phyloP scores from a whole-genome alignment of 1,140 invertebrate species.

The Asobara japonica region DNA sequence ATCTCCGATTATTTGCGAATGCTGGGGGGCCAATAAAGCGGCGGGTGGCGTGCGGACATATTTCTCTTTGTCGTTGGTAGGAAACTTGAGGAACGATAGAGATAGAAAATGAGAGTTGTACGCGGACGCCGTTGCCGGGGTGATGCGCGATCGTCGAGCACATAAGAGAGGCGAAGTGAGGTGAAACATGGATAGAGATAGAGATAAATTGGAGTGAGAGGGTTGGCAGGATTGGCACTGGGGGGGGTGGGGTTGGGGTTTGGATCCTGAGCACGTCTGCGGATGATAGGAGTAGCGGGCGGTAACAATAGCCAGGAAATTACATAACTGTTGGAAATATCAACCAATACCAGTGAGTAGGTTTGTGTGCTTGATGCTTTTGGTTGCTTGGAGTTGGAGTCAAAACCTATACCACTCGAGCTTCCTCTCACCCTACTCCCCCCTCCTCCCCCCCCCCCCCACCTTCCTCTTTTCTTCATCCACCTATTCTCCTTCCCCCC shows the following conservation, averaged over 20 bases:
- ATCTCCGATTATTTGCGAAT: slow-evolving; percentile 30
- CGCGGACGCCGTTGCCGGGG: slow-evolving; percentile 28
- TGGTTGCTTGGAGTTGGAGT: not conserved
- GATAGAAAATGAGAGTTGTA: slow-evolving; percentile 40
- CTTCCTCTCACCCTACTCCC: not conserved
- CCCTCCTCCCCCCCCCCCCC: not conserved
- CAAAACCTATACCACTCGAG: slow-evolving; percentile 2
- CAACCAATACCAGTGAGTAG: slow-evolving; percentile 61
- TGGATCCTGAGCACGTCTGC: slow-evolving; percentile 58
- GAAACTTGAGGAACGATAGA: slow-evolving; percentile 39
- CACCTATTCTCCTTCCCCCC: not conserved
- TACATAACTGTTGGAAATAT: slow-evolving; percentile 69
- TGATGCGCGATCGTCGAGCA: slow-evolving; percentile 23
- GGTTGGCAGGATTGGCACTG: not conserved
- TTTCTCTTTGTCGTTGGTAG: slow-evolving; percentile 49
- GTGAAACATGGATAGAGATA: too few relatives aligned
- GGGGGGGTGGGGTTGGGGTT: slow-evolving; percentile 10
- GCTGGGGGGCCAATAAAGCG: slow-evolving; percentile 39
- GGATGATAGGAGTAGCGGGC: slow-evolving; percentile 59
- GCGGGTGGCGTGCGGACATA: slow-evolving; percentile 45
- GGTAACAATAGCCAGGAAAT: slow-evolving; percentile 67
- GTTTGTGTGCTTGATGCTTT: slow-evolving; percentile 4
- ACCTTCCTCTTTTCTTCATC: not conserved
- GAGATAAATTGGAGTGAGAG: too few relatives aligned
- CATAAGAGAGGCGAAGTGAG: not conserved